These are phyloP conservation scores for Polyergus mexicanus DNA, from an alignment of 1,140 invertebrate species.

Conservation along the genomic window DNA sequence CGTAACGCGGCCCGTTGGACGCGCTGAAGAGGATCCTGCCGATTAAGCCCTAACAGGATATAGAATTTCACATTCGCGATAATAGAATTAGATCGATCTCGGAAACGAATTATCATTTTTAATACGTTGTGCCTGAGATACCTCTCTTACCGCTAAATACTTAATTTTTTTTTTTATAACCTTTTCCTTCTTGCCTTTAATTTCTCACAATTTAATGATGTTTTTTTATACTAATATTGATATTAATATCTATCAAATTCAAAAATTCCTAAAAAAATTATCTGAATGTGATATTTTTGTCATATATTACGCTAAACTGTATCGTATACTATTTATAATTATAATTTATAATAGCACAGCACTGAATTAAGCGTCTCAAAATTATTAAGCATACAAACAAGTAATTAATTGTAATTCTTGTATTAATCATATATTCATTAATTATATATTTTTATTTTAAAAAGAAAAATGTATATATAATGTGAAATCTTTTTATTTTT, in stretches of 20 bases:
- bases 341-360: not conserved
- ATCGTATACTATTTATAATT: too few relatives aligned
- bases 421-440: not conserved
- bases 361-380: not conserved
- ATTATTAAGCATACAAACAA: not conserved
- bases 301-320: not conserved
- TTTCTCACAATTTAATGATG: not conserved
- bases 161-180: not conserved
- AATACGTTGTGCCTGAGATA: not conserved
- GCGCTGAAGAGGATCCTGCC: conserved; percentile 32
- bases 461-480: not conserved
- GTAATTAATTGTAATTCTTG: not conserved
- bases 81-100: conserved; percentile 14
- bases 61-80: conserved; percentile 5
- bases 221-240: not conserved
- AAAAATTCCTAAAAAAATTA: not conserved
- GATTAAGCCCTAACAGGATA: conserved; percentile 50
- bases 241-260: not conserved
- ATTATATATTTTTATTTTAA: not conserved
- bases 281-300: not conserved
- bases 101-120: not conserved
- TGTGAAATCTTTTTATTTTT: too few relatives aligned
- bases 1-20: conserved; percentile 33
- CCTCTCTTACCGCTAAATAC: not conserved
- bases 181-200: not conserved